phyloP scores from a whole-genome alignment of 64 coral and sea anemone species.

The Pocillopora verrucosa region DNA sequence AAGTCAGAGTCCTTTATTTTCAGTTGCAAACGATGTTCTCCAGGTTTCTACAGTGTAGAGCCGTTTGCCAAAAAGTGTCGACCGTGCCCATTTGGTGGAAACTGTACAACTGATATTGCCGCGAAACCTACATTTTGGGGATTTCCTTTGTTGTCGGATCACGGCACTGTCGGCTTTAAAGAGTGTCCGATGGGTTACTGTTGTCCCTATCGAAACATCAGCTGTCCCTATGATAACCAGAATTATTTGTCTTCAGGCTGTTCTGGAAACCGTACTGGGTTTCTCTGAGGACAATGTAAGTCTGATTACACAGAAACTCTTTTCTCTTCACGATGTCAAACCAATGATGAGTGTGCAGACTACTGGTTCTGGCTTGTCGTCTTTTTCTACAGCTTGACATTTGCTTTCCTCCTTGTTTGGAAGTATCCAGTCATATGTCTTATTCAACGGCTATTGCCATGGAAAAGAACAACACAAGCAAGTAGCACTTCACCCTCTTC shows the following conservation, averaged over 20 bases:
- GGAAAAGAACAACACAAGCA: too few relatives aligned
- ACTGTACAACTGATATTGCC: slow-evolving; percentile 5
- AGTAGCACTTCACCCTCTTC: background rate
- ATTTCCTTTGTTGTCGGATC: background rate
- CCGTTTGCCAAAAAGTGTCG: background rate
- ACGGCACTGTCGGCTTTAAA: background rate
- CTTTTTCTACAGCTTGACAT: background rate
- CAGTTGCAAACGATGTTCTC: slow-evolving; percentile 8
- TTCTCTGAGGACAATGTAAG: slow-evolving; percentile 41
- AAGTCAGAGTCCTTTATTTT: background rate
- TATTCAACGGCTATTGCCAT: background rate
- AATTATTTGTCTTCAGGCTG: slow-evolving; percentile 7
- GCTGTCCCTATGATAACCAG: slow-evolving; percentile 10
- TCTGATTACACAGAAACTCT: slow-evolving; percentile 22
- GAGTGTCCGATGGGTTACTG: slow-evolving; percentile 17
- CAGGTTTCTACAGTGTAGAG: slow-evolving; percentile 36
- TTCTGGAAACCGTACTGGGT: slow-evolving; percentile 49
- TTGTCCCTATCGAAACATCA: background rate
- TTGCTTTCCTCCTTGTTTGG: slow-evolving; percentile 43
- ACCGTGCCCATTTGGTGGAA: slow-evolving; percentile 31
- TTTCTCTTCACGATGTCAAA: slow-evolving; percentile 15
- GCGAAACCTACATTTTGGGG: slow-evolving; percentile 55
- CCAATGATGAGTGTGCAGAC: background rate
- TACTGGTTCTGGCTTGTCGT: slow-evolving; percentile 47
- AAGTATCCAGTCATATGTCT: slow-evolving; percentile 18